Evolutionary conservation across 2,797 vertebrate species (phyloP).

Genomic region (Artibeus jamaicensis): DNA sequence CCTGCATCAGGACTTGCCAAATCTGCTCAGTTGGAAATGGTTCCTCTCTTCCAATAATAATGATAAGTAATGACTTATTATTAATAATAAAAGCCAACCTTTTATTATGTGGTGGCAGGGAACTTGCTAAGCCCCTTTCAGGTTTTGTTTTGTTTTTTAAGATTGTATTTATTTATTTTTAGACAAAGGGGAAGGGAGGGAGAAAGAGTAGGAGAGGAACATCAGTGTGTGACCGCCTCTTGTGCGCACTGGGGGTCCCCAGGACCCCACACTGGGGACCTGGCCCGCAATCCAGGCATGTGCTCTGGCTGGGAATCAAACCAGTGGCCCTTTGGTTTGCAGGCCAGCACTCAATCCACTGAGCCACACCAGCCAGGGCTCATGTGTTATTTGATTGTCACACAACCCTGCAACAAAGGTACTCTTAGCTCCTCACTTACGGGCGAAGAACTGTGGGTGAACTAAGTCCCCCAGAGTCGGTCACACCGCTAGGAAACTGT

Average conservation of each 20-base stretch:
- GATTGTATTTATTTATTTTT: too few relatives aligned
- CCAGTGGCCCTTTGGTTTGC: too few relatives aligned
- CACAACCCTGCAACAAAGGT: not conserved
- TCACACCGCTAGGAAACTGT: not conserved
- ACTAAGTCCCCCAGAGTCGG: not conserved
- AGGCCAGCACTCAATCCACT: too few relatives aligned
- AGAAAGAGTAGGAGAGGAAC: too few relatives aligned
- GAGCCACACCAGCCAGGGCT: too few relatives aligned
- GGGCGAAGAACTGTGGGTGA: not conserved
- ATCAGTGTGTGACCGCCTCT: too few relatives aligned
- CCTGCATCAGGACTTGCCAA: not conserved
- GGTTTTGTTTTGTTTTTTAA: too few relatives aligned
- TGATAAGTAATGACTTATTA: not conserved
- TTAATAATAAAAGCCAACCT: not conserved
- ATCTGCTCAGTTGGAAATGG: not conserved
- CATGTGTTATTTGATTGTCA: not conserved
- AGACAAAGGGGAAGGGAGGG: too few relatives aligned
- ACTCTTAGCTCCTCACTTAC: not conserved
- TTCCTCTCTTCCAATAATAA: conserved; percentile 11
- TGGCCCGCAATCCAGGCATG: too few relatives aligned
- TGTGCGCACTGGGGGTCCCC: too few relatives aligned
- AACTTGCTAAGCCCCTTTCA: not conserved
- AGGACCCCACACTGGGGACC: too few relatives aligned
- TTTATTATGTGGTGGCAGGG: not conserved
- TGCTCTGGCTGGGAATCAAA: too few relatives aligned